phyloP scores from a whole-genome alignment of 2,888 invertebrate genomes.

The Cryptops parisi region DNA sequence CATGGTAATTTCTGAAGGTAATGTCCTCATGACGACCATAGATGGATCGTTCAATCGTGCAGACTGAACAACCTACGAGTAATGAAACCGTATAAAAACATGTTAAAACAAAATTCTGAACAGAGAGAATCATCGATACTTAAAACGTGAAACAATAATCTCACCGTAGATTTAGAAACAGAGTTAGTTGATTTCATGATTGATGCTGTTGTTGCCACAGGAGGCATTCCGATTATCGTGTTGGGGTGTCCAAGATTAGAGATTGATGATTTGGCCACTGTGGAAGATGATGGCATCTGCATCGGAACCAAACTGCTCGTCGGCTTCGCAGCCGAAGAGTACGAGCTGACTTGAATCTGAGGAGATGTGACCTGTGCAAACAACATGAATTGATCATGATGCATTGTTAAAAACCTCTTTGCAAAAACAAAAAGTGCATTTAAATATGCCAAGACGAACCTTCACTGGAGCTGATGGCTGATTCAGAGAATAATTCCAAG shows the following conservation, averaged over 20 bases:
- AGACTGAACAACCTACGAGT: background rate
- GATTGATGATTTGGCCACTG: background rate
- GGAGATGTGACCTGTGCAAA: too few relatives aligned
- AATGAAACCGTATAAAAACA: background rate
- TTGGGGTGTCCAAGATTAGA: background rate
- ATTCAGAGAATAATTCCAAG: conserved; percentile 13
- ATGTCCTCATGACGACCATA: background rate
- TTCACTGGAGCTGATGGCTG: conserved; percentile 5
- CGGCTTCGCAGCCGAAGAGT: too few relatives aligned
- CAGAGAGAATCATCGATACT: background rate
- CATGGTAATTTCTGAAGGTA: background rate
- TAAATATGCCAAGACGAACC: background rate
- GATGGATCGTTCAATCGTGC: background rate
- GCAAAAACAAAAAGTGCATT: background rate
- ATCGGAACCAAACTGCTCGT: too few relatives aligned
- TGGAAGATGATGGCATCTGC: background rate
- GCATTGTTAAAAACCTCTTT: background rate
- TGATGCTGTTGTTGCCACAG: conserved; percentile 13
- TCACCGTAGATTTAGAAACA: background rate
- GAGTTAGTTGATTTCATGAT: conserved; percentile 9
- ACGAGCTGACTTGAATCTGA: too few relatives aligned
- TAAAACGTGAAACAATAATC: background rate
- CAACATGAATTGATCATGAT: too few relatives aligned
- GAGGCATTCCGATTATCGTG: conserved; percentile 14
- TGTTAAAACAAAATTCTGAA: background rate